Evolutionary conservation across 1,140 invertebrate genomes (phyloP), one percentile per base, ranked within the genome.

Genomic region (Ephestia elutella): DNA sequence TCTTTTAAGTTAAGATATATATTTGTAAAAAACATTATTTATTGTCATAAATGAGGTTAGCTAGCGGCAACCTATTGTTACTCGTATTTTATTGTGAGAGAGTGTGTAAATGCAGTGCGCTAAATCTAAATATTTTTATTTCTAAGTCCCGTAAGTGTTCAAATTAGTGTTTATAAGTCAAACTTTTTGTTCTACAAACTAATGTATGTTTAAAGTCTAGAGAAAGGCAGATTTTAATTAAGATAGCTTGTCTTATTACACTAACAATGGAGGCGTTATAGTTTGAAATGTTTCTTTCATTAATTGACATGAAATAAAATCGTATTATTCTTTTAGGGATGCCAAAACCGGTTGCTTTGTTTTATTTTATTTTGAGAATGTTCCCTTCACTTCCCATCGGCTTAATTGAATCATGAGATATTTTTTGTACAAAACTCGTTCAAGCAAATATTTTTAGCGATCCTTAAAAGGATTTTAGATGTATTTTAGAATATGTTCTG

Each of bases 311-410:
- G 9, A 32, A 32, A 32, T 32, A 32, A 32, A 28, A 32, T 8
- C 30, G 1, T 32, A 11, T 32, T 32, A 32, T 32, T 5, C 30
- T 32, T 32, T 32, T 32, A 32, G 9, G 30, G 30, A 32, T 44
- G 13, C 38, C 38, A 44, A 15, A 8, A 44, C 13, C 13, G 3
- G 38, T 13, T 44, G 13, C n/a, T 44, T 44, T 44, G n/a, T 17
- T 15, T n/a, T 15, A 44, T 44, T 44, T 44, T 38, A 38, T 15
- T 44, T 44, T 44, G 38, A 8, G 38, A 44, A 44, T 44, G 38
- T 44, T 44, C 38, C 38, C 38, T 44, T 44, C 38, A 44, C 38
- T 44, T 44, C 38, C 38, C 38, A 44, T 44, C 38, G 38, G 38
- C n/a, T 44, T 44, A 44, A n/a, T 44, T 44, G 0, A 44, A 44